Evolutionary conservation across 2,888 invertebrate genomes (phyloP), one percentile per base, ranked within the genome.

Genomic region (Norana najaformis): DNA sequence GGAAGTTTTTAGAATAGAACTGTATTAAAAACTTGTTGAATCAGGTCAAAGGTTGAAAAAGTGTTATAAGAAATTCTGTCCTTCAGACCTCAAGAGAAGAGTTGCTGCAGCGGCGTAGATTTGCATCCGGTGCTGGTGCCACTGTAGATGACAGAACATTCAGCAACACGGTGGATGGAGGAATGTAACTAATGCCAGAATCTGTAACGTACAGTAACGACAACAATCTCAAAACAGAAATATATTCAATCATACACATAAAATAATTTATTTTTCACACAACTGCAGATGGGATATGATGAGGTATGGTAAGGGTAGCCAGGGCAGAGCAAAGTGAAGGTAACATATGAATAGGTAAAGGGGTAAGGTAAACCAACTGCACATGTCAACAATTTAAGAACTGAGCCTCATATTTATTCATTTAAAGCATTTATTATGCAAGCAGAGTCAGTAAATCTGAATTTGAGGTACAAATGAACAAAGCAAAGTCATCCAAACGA

Each of bases 161-260:
- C 34, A 94, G 91, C 8, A 93, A 92, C 89, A 93, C 93, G 39
- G 93, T 93, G 36, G 94, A 94, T 1, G 94, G 94, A 2, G 94
- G 93, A 69, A 93, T 91, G 90, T 94, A 94, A 35, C 93, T 93
- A 85, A 93, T 91, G 30, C 92, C 92, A 92, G 92, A 92, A 90
- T 93, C 94, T 94, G 20, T 23, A 85, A 36, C 2, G 23, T 20
- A 85, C 30, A 85, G 37, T 18, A 53, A 53, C 53, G 23, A 53
- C 18, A 53, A 16, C 16, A 53, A 53, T 53, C 23, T 23, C 16
- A 36, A 23, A 23, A n/a, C 16, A 85, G 14, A 35, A 85, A 23
- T 23, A 36, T 8, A 85, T 36, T 85, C 85, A 6, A 85, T n/a
- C 16, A 14, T 30, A 11, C 30, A n/a, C 6, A 13, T 69, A 69